Percentiles rank a stretch among this genome's conserved stretches.
phyloP scores from a whole-genome alignment of 2,888 invertebrate species.

The Poecilus cupreus region DNA sequence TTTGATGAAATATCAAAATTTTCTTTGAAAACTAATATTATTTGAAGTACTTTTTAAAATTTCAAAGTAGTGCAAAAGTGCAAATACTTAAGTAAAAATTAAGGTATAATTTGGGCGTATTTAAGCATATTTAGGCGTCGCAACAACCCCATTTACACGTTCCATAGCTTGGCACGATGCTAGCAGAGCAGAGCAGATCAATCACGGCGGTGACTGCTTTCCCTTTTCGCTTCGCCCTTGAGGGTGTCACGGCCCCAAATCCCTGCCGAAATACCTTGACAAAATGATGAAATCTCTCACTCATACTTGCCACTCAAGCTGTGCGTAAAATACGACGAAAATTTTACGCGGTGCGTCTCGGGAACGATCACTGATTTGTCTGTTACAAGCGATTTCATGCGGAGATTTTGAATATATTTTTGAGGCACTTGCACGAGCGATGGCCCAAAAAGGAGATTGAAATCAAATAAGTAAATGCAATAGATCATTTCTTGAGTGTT shows the following conservation, averaged over 20 bases:
- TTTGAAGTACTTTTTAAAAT: too few species aligned
- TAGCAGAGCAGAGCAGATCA: slow-evolving; percentile 51
- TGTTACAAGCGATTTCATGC: background rate
- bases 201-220: slow-evolving; percentile 29
- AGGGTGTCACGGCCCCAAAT: background rate
- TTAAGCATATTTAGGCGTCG: background rate
- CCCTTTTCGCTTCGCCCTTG: slow-evolving; percentile 2
- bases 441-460: background rate
- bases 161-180: background rate
- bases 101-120: background rate
- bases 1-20: too few species aligned
- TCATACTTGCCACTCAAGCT: slow-evolving; percentile 30
- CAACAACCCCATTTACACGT: background rate
- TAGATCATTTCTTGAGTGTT: background rate
- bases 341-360: background rate
- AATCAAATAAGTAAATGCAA: background rate
- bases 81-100: too few species aligned
- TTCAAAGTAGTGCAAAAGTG: too few species aligned
- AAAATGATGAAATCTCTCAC: slow-evolving; percentile 51
- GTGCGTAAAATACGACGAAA: background rate
- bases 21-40: too few species aligned
- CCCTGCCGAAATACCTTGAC: slow-evolving; percentile 46
- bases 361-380: background rate
- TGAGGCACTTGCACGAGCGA: background rate
- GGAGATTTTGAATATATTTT: background rate